These are phyloP conservation scores for Tauraco erythrolophus DNA, from an alignment of 2,113 vertebrate genomes.

Conservation along the genomic window DNA sequence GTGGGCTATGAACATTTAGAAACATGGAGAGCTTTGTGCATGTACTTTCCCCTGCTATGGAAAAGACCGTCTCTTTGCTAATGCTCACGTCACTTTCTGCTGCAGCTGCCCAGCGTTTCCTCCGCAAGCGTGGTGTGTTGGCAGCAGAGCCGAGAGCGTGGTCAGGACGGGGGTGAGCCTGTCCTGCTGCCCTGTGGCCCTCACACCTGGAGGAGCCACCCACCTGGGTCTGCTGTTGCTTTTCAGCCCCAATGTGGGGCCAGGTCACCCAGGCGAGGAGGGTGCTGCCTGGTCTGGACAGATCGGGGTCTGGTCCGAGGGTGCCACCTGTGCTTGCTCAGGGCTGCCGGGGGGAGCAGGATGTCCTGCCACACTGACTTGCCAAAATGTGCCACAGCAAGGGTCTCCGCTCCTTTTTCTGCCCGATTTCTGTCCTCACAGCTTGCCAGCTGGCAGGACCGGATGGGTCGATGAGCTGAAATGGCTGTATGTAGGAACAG, in stretches of 20 bases:
- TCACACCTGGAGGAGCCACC: background rate
- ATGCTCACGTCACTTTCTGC: accelerated
- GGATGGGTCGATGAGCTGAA: background rate
- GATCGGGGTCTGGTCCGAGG: background rate
- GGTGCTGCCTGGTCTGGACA: background rate
- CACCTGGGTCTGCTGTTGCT: background rate
- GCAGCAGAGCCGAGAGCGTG: background rate
- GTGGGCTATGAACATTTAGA: background rate
- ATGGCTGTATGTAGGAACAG: background rate
- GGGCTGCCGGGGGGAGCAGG: background rate
- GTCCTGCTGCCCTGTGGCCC: background rate
- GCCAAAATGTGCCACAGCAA: background rate
- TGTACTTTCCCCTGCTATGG: background rate
- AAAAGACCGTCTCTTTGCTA: background rate
- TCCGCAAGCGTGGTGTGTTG: accelerated
- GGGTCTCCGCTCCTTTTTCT: background rate
- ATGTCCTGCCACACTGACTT: background rate
- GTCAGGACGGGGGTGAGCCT: accelerated
- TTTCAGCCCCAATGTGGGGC: background rate
- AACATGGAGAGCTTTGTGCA: background rate
- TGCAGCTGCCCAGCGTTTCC: background rate
- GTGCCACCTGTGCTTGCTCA: background rate
- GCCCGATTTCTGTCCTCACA: background rate
- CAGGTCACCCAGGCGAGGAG: background rate
- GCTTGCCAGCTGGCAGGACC: background rate